Conservation (phyloP, 2,888 invertebrate genomes). For the Hydropsyche betteni region DNA sequence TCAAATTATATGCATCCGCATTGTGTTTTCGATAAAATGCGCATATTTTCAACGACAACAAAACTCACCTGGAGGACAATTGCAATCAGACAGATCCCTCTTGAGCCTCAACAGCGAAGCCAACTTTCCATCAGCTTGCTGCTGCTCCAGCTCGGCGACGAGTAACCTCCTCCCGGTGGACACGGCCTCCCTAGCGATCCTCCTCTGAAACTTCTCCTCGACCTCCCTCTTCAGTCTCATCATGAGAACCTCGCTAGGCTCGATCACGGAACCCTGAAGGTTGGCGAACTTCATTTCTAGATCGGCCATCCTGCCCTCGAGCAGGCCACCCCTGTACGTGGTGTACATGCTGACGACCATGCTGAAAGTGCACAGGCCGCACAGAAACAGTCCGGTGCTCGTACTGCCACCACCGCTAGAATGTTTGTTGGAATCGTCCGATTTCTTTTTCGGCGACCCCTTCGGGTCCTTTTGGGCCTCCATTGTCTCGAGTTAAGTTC, state of each 20-base stretch:
- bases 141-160: constrained; percentile 49
- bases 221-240: constrained; percentile 67
- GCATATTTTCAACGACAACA: background rate
- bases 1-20: too few species aligned
- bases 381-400: constrained; percentile 67
- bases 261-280: constrained; percentile 64
- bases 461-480: constrained; percentile 51
- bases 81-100: constrained; percentile 72
- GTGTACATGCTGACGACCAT: constrained; percentile 70
- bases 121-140: constrained; percentile 41
- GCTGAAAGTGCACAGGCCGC: constrained; percentile 72
- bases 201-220: constrained; percentile 59
- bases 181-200: constrained; percentile 58
- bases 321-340: constrained; percentile 67
- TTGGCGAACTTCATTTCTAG: constrained; percentile 68
- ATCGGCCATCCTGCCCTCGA: constrained; percentile 64
- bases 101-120: constrained; percentile 60
- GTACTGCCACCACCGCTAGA: constrained; percentile 56
- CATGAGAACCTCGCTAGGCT: constrained; percentile 65
- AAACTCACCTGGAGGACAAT: constrained; percentile 75
- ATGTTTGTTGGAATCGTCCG: constrained; percentile 53
- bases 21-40: background rate
- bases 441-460: constrained; percentile 56
- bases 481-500: background rate
- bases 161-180: constrained; percentile 52